Conservation (phyloP, 92 coral and sea anemone genomes). For the Actinostola sp. region DNA sequence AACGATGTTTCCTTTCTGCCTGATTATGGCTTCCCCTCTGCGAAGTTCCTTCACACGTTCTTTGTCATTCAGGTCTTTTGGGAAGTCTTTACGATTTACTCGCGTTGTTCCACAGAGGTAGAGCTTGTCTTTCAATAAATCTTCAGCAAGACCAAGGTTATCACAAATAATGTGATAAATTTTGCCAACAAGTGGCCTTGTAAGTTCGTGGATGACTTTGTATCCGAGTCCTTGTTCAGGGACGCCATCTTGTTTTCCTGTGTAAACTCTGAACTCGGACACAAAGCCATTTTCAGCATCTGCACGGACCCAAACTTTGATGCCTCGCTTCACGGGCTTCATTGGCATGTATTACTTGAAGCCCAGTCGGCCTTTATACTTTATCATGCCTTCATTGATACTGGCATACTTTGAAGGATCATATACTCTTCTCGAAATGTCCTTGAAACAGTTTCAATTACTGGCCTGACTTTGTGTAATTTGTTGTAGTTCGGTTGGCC, state of each 20-base stretch:
- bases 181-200: constrained; percentile 5
- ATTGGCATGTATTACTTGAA: constrained; percentile 6
- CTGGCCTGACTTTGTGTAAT: background rate
- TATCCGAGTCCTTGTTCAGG: constrained; percentile 7
- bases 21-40: constrained; percentile 30
- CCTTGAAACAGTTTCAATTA: constrained; percentile 1
- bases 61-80: background rate
- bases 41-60: background rate
- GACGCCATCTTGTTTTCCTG: background rate
- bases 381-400: constrained; percentile 54
- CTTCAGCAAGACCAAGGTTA: constrained; percentile 9
- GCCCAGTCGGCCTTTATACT: constrained; percentile 32
- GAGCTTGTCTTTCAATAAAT: constrained; percentile 8
- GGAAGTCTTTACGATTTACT: constrained; percentile 31
- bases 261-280: constrained; percentile 14
- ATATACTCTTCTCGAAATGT: constrained; percentile 3
- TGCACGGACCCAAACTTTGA: constrained; percentile 41
- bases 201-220: constrained; percentile 3
- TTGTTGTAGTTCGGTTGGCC: background rate
- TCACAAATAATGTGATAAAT: constrained; percentile 2
- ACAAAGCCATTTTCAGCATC: constrained; percentile 32
- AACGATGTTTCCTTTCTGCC: constrained; percentile 24
- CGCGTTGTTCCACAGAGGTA: too few species aligned
- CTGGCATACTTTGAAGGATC: constrained; percentile 31
- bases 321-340: too few species aligned